Conservation (phyloP, 2,797 vertebrate species). For the Chaunax sp. region DNA sequence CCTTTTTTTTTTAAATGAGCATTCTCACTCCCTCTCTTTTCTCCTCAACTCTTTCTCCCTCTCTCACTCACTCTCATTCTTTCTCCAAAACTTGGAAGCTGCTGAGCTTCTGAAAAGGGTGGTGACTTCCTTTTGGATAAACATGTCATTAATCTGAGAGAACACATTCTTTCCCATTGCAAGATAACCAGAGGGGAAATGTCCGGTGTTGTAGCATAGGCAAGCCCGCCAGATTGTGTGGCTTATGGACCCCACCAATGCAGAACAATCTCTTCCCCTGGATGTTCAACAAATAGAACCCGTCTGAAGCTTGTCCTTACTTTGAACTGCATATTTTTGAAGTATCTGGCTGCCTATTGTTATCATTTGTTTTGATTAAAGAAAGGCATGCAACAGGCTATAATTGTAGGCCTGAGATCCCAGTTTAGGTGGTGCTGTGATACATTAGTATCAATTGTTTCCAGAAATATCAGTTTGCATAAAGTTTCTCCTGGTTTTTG, state of each 20-base stretch:
- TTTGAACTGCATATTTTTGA: conserved; percentile 3
- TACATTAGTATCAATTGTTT: not conserved
- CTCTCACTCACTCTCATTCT: conserved; percentile 69
- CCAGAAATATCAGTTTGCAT: not conserved
- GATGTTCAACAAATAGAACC: conserved; percentile 29
- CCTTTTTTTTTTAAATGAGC: conserved; percentile 18
- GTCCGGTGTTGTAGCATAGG: conserved; percentile 76
- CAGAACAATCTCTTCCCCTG: conserved; percentile 36
- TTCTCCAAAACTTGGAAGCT: conserved; percentile 88
- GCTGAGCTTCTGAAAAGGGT: conserved; percentile 93
- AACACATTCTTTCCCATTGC: conserved; percentile 95
- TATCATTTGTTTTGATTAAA: conserved; percentile 2
- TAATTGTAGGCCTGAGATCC: not conserved
- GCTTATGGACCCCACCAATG: conserved; percentile 54
- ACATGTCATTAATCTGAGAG: conserved; percentile 97
- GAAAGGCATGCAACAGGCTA: not conserved
- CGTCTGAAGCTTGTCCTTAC: conserved; percentile 12
- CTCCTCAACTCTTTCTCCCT: conserved; percentile 55
- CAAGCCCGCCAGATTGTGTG: conserved; percentile 61
- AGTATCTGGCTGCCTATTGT: not conserved
- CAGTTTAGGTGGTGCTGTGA: not conserved
- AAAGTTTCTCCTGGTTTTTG: not conserved
- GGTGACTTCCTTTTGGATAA: conserved; percentile 98
- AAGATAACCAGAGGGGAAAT: conserved; percentile 93
- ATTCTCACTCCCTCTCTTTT: conserved; percentile 49